Percentiles rank a stretch among this genome's conserved stretches.
phyloP scores from a whole-genome alignment of 2,888 invertebrate species.

The Lasioglossum lativentre region DNA sequence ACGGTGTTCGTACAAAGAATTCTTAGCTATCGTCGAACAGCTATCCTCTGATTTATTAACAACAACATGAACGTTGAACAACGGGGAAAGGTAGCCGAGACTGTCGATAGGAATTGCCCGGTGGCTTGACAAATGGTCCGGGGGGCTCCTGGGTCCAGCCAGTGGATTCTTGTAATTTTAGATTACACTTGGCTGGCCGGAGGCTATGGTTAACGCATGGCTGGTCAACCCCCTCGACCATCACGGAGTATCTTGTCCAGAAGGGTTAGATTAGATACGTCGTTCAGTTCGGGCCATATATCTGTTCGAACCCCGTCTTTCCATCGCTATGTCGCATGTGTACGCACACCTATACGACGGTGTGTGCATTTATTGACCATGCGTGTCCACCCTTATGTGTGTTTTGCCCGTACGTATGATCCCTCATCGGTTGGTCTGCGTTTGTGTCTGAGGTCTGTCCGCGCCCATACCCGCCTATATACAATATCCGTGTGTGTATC shows the following conservation, averaged over 20 bases:
- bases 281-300: conserved; percentile 81
- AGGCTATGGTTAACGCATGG: conserved; percentile 73
- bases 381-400: conserved; percentile 57
- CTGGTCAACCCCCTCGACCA: conserved; percentile 68
- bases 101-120: conserved; percentile 70
- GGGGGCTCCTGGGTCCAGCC: conserved; percentile 29
- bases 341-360: conserved; percentile 35
- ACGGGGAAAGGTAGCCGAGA: conserved; percentile 26
- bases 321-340: conserved; percentile 72
- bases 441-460: conserved; percentile 40
- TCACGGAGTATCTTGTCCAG: conserved; percentile 82
- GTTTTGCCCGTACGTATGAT: conserved; percentile 29
- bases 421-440: conserved; percentile 12
- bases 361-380: conserved; percentile 71
- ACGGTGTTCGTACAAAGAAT: not conserved
- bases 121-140: conserved; percentile 65
- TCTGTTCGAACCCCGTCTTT: conserved; percentile 79
- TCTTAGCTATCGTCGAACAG: not conserved
- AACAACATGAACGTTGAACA: conserved; percentile 9
- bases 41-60: conserved; percentile 17
- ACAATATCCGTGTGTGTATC: too few relatives aligned
- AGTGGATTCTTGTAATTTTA: conserved; percentile 75
- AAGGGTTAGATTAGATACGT: conserved; percentile 84
- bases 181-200: conserved; percentile 71
- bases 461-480: conserved; percentile 9